Evolutionary conservation across 2,888 invertebrate genomes (phyloP).

Genomic region (Mimumesa dahlbomi): DNA sequence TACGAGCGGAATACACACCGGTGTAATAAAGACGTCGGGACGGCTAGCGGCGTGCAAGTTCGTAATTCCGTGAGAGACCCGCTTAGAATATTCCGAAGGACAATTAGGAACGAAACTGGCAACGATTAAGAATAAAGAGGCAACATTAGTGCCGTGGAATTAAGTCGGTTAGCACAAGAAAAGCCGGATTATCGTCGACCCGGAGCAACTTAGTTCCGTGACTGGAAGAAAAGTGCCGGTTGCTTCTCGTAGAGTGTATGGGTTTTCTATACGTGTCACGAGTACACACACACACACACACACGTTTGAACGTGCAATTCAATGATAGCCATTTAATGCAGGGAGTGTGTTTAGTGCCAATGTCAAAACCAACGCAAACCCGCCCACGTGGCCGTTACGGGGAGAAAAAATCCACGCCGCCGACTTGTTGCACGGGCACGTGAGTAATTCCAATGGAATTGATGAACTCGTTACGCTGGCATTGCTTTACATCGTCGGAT

Average conservation of each 20-base stretch:
- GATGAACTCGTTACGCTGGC: conserved; percentile 64
- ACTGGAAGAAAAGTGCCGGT: neutral
- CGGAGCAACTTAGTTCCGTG: neutral
- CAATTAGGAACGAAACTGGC: conserved; percentile 20
- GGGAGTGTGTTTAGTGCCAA: conserved; percentile 65
- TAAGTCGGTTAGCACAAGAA: neutral
- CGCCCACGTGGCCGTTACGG: conserved; percentile 59
- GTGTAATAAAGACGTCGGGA: conserved; percentile 40
- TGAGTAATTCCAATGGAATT: conserved; percentile 70
- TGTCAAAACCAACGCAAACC: conserved; percentile 71
- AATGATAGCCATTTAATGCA: conserved; percentile 43
- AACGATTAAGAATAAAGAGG: conserved; percentile 15
- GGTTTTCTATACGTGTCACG: neutral
- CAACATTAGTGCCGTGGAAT: neutral
- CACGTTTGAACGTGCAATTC: neutral
- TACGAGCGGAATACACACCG: conserved; percentile 40
- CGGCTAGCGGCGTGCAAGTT: conserved; percentile 18
- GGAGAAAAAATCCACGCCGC: conserved; percentile 41
- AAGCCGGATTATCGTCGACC: neutral
- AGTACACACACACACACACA: neutral
- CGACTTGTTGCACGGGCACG: conserved; percentile 58
- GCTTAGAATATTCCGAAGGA: conserved; percentile 20
- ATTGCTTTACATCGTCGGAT: conserved; percentile 37
- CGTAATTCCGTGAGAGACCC: conserved; percentile 29
- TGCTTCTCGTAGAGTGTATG: neutral